Evolutionary conservation across 2,113 vertebrate species (phyloP).

Genomic region (Variabilichromis moorii): DNA sequence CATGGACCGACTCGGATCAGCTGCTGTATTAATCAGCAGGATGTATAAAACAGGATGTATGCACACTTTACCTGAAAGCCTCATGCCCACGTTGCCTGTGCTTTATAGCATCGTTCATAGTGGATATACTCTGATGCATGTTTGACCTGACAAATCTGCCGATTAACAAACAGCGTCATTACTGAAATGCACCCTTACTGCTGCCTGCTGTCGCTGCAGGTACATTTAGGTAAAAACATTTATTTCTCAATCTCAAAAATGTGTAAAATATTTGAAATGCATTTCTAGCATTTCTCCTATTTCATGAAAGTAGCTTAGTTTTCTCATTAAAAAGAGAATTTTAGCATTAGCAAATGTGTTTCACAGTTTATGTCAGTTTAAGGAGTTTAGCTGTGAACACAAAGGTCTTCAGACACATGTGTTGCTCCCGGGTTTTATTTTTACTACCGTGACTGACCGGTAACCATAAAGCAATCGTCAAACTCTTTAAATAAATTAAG

Average conservation of each 20-base stretch:
- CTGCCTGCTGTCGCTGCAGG: neutral
- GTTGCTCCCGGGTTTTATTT: neutral
- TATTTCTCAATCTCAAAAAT: neutral
- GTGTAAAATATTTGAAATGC: neutral
- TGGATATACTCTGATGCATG: neutral
- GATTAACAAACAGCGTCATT: neutral
- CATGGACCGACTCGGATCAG: neutral
- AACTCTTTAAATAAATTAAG: neutral
- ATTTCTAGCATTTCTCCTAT: neutral
- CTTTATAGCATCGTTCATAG: neutral
- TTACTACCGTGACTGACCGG: neutral
- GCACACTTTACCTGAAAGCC: neutral
- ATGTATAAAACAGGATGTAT: neutral
- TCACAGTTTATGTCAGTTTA: neutral
- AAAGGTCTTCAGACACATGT: neutral
- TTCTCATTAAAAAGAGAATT: neutral
- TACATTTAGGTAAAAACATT: neutral
- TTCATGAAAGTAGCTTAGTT: neutral
- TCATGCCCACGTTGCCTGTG: fast-evolving
- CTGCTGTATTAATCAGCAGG: neutral
- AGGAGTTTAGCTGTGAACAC: neutral
- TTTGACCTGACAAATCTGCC: neutral
- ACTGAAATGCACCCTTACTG: neutral
- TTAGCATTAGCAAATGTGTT: neutral
- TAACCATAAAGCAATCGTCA: neutral